phyloP scores from a whole-genome alignment of 2,797 vertebrate genomes.

The Ctenosaura bakeri region DNA sequence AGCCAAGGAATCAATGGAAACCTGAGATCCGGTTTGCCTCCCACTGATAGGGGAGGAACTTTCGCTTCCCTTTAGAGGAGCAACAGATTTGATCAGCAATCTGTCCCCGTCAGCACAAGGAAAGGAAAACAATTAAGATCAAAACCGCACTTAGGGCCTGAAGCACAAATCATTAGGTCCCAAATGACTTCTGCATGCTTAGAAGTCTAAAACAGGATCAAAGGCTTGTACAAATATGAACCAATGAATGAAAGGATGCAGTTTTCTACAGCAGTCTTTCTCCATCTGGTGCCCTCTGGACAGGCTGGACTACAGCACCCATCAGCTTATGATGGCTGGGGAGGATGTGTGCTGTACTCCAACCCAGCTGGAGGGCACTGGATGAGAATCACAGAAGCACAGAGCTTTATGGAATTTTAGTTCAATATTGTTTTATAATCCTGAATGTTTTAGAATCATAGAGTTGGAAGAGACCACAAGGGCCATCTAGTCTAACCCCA shows the following conservation, averaged over 20 bases:
- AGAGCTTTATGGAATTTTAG: too few species aligned
- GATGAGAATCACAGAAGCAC: too few species aligned
- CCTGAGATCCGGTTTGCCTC: conserved; percentile 12
- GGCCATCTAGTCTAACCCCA: too few species aligned
- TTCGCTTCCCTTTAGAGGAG: background rate
- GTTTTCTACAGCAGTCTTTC: conserved; percentile 51
- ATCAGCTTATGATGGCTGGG: background rate
- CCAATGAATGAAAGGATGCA: conserved; percentile 50
- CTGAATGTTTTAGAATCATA: too few species aligned
- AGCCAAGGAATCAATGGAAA: background rate
- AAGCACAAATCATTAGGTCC: conserved; percentile 46
- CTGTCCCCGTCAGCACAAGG: conserved; percentile 4
- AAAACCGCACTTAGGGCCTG: conserved; percentile 46
- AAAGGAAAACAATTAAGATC: conserved; percentile 50
- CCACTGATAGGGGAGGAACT: conserved; percentile 2
- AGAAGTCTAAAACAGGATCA: conserved; percentile 50
- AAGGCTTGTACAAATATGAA: conserved; percentile 29
- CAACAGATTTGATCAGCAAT: conserved; percentile 35
- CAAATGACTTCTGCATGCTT: conserved; percentile 11
- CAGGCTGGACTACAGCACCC: background rate
- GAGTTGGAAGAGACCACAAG: too few species aligned
- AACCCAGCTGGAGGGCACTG: background rate
- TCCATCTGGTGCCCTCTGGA: background rate
- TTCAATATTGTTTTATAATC: too few species aligned
- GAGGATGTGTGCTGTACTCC: background rate